Evolutionary conservation across 2,888 invertebrate genomes (phyloP).

Genomic region (Zaprionus obscuricornis): DNA sequence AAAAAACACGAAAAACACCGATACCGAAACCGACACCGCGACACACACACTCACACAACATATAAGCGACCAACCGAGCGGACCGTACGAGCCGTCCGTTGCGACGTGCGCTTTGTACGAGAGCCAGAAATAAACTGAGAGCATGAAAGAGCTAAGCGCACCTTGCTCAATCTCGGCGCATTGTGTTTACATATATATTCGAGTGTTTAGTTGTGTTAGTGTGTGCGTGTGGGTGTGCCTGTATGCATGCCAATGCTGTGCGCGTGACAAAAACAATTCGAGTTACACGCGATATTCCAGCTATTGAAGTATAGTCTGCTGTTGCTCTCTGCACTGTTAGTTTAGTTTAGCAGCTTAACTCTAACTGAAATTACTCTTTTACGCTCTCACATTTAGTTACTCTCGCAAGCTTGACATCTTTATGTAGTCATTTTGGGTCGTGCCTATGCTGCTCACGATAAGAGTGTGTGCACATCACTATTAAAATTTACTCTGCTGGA

Average conservation of each 20-base stretch:
- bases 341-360: too few species aligned
- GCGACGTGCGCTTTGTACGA: constrained; percentile 78
- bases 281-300: constrained; percentile 33
- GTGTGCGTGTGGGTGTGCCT: background rate
- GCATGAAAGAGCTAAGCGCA: constrained; percentile 72
- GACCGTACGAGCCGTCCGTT: constrained; percentile 61
- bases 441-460: constrained; percentile 14
- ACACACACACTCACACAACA: constrained; percentile 43
- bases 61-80: constrained; percentile 43
- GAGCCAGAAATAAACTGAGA: constrained; percentile 80
- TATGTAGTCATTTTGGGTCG: background rate
- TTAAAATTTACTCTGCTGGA: constrained; percentile 5
- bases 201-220: constrained; percentile 2
- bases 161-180: constrained; percentile 72
- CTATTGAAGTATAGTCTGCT: constrained; percentile 2
- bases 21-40: constrained; percentile 47
- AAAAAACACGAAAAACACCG: constrained; percentile 39
- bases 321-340: too few species aligned
- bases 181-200: constrained; percentile 42
- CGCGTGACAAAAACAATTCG: constrained; percentile 54
- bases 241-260: constrained; percentile 34
- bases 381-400: background rate
- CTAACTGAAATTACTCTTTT: background rate
- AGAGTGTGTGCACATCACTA: constrained; percentile 28
- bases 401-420: background rate